Percentiles rank a stretch among this genome's conserved stretches.
Evolutionary conservation across 2,888 invertebrate genomes (phyloP).

Genomic region (Sarcophaga carnaria): DNA sequence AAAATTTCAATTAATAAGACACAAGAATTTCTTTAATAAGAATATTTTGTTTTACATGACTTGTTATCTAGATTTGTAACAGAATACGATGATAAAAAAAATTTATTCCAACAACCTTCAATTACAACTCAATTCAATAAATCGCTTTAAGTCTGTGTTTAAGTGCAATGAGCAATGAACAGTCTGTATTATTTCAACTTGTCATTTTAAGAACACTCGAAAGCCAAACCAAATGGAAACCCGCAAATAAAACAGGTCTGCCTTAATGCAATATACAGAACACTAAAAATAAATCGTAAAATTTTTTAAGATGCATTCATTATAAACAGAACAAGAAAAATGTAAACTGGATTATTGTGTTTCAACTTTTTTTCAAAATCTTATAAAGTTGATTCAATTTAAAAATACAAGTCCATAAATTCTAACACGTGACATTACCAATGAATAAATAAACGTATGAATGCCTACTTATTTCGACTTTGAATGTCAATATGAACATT

Average conservation of each 20-base stretch:
- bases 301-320: too few relatives aligned
- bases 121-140: conserved; percentile 38
- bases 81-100: conserved; percentile 18
- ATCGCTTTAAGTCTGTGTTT: not conserved
- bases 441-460: not conserved
- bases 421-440: conserved; percentile 21
- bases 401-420: conserved; percentile 12
- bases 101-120: not conserved
- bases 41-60: conserved; percentile 3
- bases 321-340: too few relatives aligned
- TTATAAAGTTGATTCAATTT: too few relatives aligned
- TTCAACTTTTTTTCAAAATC: too few relatives aligned
- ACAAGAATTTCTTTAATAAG: conserved; percentile 1
- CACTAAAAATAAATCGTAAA: not conserved
- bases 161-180: conserved; percentile 1
- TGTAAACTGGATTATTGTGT: too few relatives aligned
- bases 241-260: not conserved
- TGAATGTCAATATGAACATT: not conserved
- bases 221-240: conserved; percentile 30
- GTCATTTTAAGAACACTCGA: conserved; percentile 1
- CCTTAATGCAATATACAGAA: not conserved
- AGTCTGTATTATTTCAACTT: not conserved
- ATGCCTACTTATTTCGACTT: not conserved
- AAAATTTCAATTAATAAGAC: too few relatives aligned
- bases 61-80: conserved; percentile 25